phyloP scores from a whole-genome alignment of 2,797 vertebrate genomes.

The Enteromius mattozi region DNA sequence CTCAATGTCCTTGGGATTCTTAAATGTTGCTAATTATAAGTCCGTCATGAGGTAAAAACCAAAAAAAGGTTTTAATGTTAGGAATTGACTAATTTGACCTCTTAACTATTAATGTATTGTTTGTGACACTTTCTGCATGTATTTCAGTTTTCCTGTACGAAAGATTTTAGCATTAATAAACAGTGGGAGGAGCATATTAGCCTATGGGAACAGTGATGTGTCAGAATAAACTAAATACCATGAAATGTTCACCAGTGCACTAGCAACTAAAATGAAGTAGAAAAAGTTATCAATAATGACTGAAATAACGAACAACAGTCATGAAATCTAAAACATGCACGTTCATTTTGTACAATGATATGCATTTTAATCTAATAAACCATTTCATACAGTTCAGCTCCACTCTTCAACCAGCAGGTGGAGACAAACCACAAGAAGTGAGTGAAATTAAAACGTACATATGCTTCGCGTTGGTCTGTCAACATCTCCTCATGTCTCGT shows the following conservation, averaged over 20 bases:
- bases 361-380: neutral
- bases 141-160: neutral
- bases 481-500: neutral
- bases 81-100: neutral
- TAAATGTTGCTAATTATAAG: neutral
- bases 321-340: neutral
- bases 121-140: neutral
- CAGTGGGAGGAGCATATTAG: too few relatives aligned
- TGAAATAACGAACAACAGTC: neutral
- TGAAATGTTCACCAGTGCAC: neutral
- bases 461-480: too few relatives aligned
- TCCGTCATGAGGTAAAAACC: too few relatives aligned
- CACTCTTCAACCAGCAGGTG: conserved; percentile 63
- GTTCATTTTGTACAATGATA: neutral
- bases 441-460: neutral
- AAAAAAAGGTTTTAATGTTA: neutral
- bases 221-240: neutral
- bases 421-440: conserved; percentile 41
- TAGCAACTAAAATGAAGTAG: neutral
- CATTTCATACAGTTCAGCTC: neutral
- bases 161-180: neutral
- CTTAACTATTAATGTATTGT: neutral
- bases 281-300: neutral
- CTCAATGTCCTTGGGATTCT: neutral
- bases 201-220: neutral